Base-by-base conservation (phyloP, 2,113 vertebrate genomes). In the Bufo bufo region DNA sequence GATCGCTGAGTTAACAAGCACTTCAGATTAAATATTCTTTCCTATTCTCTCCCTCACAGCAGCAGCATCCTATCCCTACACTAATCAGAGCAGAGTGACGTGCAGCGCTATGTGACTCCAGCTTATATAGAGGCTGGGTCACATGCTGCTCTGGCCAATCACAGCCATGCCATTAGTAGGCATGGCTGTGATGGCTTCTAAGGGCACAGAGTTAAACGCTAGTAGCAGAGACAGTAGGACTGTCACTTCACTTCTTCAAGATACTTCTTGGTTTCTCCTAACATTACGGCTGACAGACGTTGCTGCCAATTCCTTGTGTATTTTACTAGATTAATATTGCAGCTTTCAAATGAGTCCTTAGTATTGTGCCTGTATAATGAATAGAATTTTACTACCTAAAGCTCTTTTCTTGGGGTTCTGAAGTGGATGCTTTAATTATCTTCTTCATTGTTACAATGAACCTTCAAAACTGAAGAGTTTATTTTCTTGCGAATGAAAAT, bases 401-500 rank as follows among this genome's bases (percentile, higher is more conserved):
- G 52, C 17, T 81, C 79, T 82, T 47, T 63, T 59, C 59, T 49
- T 17, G 58, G 20, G 5, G 8, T 82, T 49, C 10, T 65, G 58
- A 65, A 82, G 80, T 82, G 80, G 33, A 82, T 82, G 33, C 2
- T 82, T 65, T 82, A 82, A 82, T 82, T 45, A 47, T 82, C 58
- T 82, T n/a, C 12, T 50, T 47, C 59, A 82, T n/a, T 82, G 33
- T 49, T 65, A 43, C 7, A 20, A 6, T 63, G 77, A 56, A 56
- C 3, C 52, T 58, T 58, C 20, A 43, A 59, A 58, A 59, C 11
- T 50, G 14, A 17, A 65, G 17, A 58, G 77, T 16, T 79, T 79
- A 50, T 79, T 58, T n/a, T 59, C 11, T 47, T 23, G 45, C 65
- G 7, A 61, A 63, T 82, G 58, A 17, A 58, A 56, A 80, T 80